Evolutionary conservation across 2,888 invertebrate genomes (phyloP).

Genomic region (Tenodera sinensis): DNA sequence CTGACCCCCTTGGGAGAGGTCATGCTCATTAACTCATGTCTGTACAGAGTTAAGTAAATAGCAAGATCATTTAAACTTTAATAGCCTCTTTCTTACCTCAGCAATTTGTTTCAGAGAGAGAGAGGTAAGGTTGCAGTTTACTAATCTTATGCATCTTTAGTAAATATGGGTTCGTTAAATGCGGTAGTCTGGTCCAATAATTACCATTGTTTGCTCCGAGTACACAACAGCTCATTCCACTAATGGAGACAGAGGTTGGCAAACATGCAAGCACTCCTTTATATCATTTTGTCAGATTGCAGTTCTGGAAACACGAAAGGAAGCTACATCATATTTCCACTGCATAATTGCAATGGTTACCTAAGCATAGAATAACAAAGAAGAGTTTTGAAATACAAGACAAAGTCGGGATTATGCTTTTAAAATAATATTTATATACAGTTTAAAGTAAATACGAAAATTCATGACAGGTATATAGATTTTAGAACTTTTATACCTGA

Average conservation of each 20-base stretch:
- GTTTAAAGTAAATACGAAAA: too few species aligned
- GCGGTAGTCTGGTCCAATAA: neutral
- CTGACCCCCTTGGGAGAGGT: neutral
- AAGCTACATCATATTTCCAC: too few species aligned
- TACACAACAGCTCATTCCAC: neutral
- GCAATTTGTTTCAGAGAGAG: neutral
- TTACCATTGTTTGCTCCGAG: neutral
- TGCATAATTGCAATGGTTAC: too few species aligned
- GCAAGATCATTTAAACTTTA: neutral
- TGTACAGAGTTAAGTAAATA: too few species aligned
- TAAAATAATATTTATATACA: too few species aligned
- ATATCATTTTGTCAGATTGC: neutral
- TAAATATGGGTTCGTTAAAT: neutral
- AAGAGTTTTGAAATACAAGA: too few species aligned
- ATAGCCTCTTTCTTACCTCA: neutral
- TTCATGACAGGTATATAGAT: too few species aligned
- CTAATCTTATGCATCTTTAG: neutral
- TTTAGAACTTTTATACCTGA: too few species aligned
- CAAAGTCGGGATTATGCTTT: too few species aligned
- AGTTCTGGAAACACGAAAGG: neutral
- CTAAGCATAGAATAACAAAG: too few species aligned
- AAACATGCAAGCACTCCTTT: neutral
- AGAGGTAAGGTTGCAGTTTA: neutral
- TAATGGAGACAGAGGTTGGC: neutral
- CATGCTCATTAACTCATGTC: neutral